Evolutionary conservation across 2,113 vertebrate species (phyloP), one percentile per base, ranked within the genome.

Genomic region (Oncorhynchus mykiss): DNA sequence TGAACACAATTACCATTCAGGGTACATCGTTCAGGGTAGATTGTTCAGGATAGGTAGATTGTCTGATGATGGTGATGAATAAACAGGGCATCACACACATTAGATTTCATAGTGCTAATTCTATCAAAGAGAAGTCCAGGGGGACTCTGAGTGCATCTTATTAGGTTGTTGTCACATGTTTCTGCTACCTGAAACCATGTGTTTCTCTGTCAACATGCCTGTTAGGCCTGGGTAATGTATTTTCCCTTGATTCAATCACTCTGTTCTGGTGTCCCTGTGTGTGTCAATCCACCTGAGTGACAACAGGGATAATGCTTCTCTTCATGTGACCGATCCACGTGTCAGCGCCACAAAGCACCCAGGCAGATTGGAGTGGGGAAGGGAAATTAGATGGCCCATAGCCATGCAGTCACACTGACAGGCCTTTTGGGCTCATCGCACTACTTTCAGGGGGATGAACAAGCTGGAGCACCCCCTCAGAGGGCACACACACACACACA

Each of bases 11-110:
- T 45, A 45, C 39, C 39, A 45, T 45, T 45, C 39, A 45, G 9
- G 39, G 39, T 45, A 45, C 11, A 2, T 3, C 39, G 8, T 39
- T 39, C 8, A 39, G 34, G 34, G 34, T 39, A 39, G 34, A 39
- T 39, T 2, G 9, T 45, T 45, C 39, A 45, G 39, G 39, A 9
- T 45, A 45, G 39, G 9, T 45, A 45, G 39, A 45, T 45, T 45
- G 67, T 49, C 81, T 85, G 79, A 86, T 83, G 82, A 84, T n/a
- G 80, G 66, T 84, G 84, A 89, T 71, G 77, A 88, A 88, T 82
- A 78, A 82, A 80, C 84, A 72, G 16, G 81, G 13, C 80, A 86
- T 78, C 83, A 85, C 80, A 88, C 83, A 83, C 77, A 73, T 73
- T 75, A 45, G 78, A 77, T 82, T 73, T 76, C 71, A 57, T 71